phyloP scores from a whole-genome alignment of 2,113 vertebrate species.

The Tupaia tana region DNA sequence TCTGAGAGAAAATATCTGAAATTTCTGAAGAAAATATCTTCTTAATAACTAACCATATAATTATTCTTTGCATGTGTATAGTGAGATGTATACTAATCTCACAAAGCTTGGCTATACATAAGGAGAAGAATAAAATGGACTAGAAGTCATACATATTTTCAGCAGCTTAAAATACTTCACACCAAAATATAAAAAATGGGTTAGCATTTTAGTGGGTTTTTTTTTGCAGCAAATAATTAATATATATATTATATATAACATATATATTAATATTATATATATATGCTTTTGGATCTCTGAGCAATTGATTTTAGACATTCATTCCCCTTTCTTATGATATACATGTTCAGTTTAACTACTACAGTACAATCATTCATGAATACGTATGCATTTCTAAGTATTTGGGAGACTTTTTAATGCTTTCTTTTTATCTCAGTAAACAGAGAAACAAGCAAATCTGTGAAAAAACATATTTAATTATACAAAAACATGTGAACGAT shows the following conservation, averaged over 20 bases:
- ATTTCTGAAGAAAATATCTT: not conserved
- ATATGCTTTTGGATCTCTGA: not conserved
- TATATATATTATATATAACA: not conserved
- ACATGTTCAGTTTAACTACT: not conserved
- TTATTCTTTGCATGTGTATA: not conserved
- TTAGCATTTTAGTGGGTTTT: not conserved
- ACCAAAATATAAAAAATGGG: not conserved
- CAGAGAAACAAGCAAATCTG: not conserved
- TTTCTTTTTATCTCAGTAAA: not conserved
- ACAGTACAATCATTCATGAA: not conserved
- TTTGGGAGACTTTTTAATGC: not conserved
- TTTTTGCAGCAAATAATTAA: not conserved
- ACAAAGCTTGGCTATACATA: not conserved
- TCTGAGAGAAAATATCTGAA: not conserved
- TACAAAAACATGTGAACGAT: not conserved
- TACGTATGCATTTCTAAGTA: not conserved
- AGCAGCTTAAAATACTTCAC: not conserved
- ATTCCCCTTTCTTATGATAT: not conserved
- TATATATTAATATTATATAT: too few relatives aligned
- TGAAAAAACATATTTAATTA: not conserved
- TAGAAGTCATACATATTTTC: not conserved
- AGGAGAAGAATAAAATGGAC: not conserved
- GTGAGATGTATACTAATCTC: not conserved
- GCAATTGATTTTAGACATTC: not conserved
- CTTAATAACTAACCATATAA: not conserved